A percentile compares a stretch with the other conserved stretches of the same genome.
These are phyloP conservation scores for Leptopterna dolabrata DNA, from an alignment of 2,888 invertebrate genomes.

Conservation along the genomic window DNA sequence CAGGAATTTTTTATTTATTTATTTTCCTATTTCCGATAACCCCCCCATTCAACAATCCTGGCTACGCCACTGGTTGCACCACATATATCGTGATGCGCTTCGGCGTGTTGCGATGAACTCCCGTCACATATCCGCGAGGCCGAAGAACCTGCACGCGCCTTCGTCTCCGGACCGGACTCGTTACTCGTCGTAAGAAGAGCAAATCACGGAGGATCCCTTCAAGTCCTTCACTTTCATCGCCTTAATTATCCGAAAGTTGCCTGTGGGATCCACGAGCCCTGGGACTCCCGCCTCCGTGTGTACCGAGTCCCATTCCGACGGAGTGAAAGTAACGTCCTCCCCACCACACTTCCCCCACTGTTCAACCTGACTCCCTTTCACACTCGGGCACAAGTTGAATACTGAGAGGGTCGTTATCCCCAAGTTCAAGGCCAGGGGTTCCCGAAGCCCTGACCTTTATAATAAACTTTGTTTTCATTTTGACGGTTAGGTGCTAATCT, in stretches of 20 bases:
- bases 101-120: too few relatives aligned
- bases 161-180: not conserved
- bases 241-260: constrained; percentile 40
- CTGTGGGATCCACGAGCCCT: not conserved
- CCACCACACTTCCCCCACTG: not conserved
- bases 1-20: too few relatives aligned
- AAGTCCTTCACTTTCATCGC: constrained; percentile 21
- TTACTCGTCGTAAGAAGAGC: constrained; percentile 6
- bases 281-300: not conserved
- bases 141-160: not conserved
- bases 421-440: not conserved
- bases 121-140: not conserved
- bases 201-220: not conserved
- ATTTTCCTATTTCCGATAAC: too few relatives aligned
- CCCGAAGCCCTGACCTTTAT: not conserved
- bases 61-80: too few relatives aligned
- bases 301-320: not conserved
- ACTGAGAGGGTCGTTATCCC: not conserved
- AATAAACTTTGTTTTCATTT: not conserved
- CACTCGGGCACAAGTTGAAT: not conserved
- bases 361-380: not conserved
- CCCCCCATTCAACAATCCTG: too few relatives aligned
- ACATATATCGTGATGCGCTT: too few relatives aligned
- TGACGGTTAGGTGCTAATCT: too few relatives aligned
- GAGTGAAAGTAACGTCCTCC: not conserved